Conservation (phyloP, 2,797 vertebrate species). For the Megaceryle alcyon region DNA sequence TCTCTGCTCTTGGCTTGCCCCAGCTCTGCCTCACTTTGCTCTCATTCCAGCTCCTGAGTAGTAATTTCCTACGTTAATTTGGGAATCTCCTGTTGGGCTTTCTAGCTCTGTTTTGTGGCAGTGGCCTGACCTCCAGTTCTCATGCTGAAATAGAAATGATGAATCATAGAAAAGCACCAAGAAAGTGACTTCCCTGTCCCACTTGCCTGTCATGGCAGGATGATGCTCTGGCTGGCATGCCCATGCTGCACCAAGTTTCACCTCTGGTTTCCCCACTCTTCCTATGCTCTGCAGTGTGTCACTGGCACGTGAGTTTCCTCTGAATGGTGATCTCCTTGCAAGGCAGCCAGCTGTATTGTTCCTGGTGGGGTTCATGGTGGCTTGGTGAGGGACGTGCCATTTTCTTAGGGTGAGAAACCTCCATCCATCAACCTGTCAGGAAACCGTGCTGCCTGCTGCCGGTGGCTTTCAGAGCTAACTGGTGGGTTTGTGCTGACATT, state of each 20-base stretch:
- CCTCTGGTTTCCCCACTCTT: neutral
- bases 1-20: neutral
- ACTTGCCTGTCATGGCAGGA: neutral
- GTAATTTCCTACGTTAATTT: constrained; percentile 29
- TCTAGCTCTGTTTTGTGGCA: constrained; percentile 7
- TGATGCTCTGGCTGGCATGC: neutral
- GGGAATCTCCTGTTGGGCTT: constrained; percentile 59
- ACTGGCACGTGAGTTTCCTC: neutral
- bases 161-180: neutral
- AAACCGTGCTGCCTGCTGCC: neutral
- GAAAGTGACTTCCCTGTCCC: neutral
- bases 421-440: neutral
- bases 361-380: neutral
- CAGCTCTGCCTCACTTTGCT: constrained; percentile 25
- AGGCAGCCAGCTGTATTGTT: neutral
- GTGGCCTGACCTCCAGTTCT: neutral
- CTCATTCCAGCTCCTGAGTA: neutral
- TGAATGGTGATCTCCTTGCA: neutral
- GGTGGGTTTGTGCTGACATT: neutral
- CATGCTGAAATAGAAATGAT: constrained; percentile 26
- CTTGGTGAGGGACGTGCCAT: neutral
- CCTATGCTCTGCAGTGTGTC: accelerated
- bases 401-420: neutral
- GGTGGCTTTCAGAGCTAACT: neutral
- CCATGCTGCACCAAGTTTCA: neutral